Conservation (phyloP, 2,888 invertebrate species). For the Cataglyphis altisquamis region DNA sequence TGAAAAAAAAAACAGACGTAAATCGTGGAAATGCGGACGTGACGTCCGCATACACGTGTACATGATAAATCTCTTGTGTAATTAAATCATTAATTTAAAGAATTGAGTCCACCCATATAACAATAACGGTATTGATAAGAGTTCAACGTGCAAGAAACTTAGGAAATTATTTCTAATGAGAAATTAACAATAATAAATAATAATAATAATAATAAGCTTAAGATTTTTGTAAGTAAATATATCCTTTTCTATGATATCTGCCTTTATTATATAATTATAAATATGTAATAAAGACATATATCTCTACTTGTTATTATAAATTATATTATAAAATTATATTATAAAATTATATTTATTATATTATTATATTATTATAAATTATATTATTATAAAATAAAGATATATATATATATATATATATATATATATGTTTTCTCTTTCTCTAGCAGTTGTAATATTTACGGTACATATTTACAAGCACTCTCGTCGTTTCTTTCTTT, state of each 20-base stretch:
- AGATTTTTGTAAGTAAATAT: neutral
- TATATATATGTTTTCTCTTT: too few species aligned
- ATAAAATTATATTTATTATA: too few species aligned
- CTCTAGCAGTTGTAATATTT: neutral
- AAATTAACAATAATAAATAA: neutral
- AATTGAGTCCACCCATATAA: neutral
- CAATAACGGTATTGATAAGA: neutral
- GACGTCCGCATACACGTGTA: slow-evolving; percentile 2
- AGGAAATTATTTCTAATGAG: neutral
- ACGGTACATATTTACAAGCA: neutral
- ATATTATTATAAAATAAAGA: too few species aligned
- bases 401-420: too few species aligned
- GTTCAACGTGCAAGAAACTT: neutral
- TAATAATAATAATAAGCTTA: neutral
- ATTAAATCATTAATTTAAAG: slow-evolving; percentile 7
- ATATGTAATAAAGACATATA: neutral
- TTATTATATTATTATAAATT: too few species aligned
- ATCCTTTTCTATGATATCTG: neutral
- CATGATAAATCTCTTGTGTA: neutral
- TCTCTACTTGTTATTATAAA: neutral
- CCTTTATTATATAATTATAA: neutral
- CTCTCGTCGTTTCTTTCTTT: neutral
- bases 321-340: neutral
- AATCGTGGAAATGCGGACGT: slow-evolving; percentile 11
- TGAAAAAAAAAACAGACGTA: neutral